A percentile compares a stretch with the other conserved stretches of the same genome.
These are phyloP conservation scores for Mya arenaria DNA, from an alignment of 1,140 invertebrate genomes.

Conservation along the genomic window DNA sequence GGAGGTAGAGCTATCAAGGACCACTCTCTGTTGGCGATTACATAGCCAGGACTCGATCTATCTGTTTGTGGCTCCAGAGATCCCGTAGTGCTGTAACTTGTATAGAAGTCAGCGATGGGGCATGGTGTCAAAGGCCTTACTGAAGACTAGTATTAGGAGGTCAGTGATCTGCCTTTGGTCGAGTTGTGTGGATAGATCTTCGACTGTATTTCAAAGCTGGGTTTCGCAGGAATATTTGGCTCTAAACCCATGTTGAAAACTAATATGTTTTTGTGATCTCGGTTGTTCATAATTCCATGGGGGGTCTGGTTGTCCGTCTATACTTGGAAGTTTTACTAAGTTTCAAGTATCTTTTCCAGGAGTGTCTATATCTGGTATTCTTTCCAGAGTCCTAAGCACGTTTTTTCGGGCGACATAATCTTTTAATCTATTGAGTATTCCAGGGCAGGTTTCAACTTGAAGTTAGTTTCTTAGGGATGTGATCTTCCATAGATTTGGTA, in stretches of 20 bases:
- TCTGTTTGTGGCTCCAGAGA: conserved; percentile 12
- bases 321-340: background rate
- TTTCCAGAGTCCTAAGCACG: background rate
- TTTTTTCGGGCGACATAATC: conserved; percentile 6
- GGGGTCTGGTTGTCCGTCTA: background rate
- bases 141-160: conserved; percentile 48
- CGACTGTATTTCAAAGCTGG: conserved; percentile 44
- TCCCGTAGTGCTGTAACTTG: conserved; percentile 44
- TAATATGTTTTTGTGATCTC: conserved; percentile 40
- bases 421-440: conserved; percentile 15
- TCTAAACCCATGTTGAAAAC: conserved; percentile 51
- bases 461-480: conserved; percentile 3
- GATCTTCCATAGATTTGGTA: conserved; percentile 15
- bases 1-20: conserved; percentile 48
- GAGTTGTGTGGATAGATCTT: conserved; percentile 2
- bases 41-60: conserved; percentile 48
- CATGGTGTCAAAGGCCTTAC: conserved; percentile 59
- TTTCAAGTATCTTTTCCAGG: conserved; percentile 1
- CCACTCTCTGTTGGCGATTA: conserved; percentile 29
- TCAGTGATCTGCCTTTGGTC: conserved; percentile 16
- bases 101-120: conserved; percentile 45
- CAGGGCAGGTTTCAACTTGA: conserved; percentile 1
- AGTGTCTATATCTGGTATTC: background rate
- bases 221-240: conserved; percentile 37
- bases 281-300: conserved; percentile 49